Evolutionary conservation across 2,113 vertebrate species (phyloP).

Genomic region (Mastomys coucha): DNA sequence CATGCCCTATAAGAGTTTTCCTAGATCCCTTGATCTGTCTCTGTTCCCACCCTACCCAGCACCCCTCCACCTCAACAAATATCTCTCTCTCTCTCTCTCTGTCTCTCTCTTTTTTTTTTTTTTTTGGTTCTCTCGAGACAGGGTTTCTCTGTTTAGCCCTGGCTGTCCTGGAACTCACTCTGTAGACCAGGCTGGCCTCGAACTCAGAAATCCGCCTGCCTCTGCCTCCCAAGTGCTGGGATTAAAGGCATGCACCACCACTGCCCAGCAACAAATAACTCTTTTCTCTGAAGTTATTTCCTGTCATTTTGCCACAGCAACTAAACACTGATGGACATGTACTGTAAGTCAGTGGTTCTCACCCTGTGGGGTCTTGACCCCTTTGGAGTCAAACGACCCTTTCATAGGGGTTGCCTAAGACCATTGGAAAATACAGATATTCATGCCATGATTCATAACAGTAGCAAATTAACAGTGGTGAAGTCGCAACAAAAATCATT

Average conservation of each 20-base stretch:
- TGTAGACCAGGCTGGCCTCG: too few relatives aligned
- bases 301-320: not conserved
- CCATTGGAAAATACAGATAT: not conserved
- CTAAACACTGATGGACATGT: not conserved
- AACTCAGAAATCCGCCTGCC: too few relatives aligned
- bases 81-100: too few relatives aligned
- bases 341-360: not conserved
- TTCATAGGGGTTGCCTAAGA: not conserved
- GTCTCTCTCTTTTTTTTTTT: too few relatives aligned
- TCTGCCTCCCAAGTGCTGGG: too few relatives aligned
- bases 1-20: not conserved
- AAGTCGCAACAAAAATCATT: not conserved
- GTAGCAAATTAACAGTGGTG: not conserved
- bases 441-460: not conserved
- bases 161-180: too few relatives aligned
- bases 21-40: not conserved
- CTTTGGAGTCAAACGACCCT: not conserved
- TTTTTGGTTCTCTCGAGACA: too few relatives aligned
- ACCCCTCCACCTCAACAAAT: not conserved
- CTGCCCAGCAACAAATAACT: not conserved
- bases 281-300: not conserved
- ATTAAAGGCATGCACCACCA: too few relatives aligned
- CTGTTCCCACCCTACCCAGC: not conserved
- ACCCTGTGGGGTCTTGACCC: not conserved
- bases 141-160: too few relatives aligned